phyloP scores from a whole-genome alignment of 2,113 vertebrate genomes.

The Hyperoodon ampullatus region DNA sequence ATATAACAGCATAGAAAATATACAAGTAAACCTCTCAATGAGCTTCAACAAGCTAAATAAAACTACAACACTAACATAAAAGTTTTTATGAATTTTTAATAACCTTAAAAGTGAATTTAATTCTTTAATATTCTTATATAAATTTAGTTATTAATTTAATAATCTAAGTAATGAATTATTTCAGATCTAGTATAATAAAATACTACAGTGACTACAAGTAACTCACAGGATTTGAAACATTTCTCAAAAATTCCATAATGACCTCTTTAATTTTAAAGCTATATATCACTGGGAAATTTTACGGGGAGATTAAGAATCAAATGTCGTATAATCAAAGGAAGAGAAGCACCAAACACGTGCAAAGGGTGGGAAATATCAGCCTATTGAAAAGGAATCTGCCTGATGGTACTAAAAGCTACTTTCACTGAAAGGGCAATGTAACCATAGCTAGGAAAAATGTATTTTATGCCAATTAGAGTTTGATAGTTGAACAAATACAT shows the following conservation, averaged over 20 bases:
- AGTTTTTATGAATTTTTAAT: not conserved
- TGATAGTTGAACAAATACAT: not conserved
- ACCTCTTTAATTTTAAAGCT: not conserved
- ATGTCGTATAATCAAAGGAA: not conserved
- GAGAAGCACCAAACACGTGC: not conserved
- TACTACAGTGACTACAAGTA: not conserved
- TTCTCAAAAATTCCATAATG: not conserved
- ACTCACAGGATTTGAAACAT: not conserved
- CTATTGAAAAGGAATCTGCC: not conserved
- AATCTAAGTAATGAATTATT: not conserved
- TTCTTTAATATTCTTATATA: not conserved
- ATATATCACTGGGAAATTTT: not conserved
- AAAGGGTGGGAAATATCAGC: not conserved
- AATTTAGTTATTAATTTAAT: slow-evolving; percentile 12
- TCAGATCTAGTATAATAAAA: not conserved
- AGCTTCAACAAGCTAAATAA: not conserved
- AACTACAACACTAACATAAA: not conserved
- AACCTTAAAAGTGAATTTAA: slow-evolving; percentile 20
- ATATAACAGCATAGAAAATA: not conserved
- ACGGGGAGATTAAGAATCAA: not conserved
- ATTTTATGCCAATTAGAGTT: not conserved
- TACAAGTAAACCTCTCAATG: not conserved
- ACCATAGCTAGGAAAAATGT: not conserved
- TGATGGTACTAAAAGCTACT: not conserved
- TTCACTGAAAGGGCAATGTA: not conserved